Evolutionary conservation across 1,140 invertebrate genomes (phyloP).

Genomic region (Marisa cornuarietis): DNA sequence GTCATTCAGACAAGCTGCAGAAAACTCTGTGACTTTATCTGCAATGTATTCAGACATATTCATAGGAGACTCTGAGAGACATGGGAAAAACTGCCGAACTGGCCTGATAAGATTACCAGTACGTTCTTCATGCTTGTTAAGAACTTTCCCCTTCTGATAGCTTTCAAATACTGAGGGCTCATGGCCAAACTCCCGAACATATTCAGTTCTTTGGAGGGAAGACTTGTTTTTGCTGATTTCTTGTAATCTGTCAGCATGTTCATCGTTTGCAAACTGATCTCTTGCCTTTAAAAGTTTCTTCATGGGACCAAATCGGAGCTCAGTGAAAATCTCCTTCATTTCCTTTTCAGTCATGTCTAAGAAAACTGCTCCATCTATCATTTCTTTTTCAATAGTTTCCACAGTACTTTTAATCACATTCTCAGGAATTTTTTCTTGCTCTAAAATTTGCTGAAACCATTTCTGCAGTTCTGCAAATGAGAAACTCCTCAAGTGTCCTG

Average conservation of each 20-base stretch:
- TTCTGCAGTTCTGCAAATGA: constrained; percentile 8
- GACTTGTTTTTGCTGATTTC: neutral
- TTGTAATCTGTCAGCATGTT: neutral
- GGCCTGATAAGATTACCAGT: constrained; percentile 25
- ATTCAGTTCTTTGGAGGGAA: constrained; percentile 6
- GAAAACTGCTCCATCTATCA: constrained; percentile 36
- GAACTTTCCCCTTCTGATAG: constrained; percentile 8
- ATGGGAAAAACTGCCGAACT: constrained; percentile 27
- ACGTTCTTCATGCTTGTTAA: constrained; percentile 13
- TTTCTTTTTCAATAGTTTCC: constrained; percentile 25
- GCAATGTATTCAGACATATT: constrained; percentile 28
- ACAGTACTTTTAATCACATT: neutral
- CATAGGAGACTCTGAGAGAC: neutral
- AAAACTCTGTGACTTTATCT: constrained; percentile 34
- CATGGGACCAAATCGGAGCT: constrained; percentile 28
- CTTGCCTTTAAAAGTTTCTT: constrained; percentile 24
- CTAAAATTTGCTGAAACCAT: constrained; percentile 2
- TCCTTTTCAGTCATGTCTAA: constrained; percentile 29
- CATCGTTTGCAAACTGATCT: constrained; percentile 22
- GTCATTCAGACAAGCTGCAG: constrained; percentile 42
- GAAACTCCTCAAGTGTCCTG: neutral
- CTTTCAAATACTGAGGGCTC: neutral
- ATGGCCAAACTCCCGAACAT: constrained; percentile 2
- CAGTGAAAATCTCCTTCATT: constrained; percentile 26
- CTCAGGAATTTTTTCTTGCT: constrained; percentile 5